Evolutionary conservation across 1,140 invertebrate genomes (phyloP).

Genomic region (Radopholus similis): DNA sequence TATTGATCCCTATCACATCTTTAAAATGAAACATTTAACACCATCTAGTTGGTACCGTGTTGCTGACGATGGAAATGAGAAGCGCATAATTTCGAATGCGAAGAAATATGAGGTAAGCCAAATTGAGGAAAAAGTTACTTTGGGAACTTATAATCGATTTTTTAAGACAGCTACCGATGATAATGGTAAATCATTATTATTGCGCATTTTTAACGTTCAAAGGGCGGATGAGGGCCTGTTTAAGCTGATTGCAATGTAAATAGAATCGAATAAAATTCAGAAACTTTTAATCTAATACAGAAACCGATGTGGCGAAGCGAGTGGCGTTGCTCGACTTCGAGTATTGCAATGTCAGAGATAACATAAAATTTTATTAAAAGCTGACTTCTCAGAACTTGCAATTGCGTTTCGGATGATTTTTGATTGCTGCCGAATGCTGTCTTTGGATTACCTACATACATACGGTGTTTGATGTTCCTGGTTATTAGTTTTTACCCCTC

Average conservation of each 20-base stretch:
- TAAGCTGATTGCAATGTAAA: conserved; percentile 17
- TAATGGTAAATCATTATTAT: conserved; percentile 3
- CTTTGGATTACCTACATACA: no score
- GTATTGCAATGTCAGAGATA: no score
- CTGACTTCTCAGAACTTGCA: no score
- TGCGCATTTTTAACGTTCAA: conserved; percentile 17
- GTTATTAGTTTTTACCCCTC: no score
- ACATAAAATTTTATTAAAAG: no score
- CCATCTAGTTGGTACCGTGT: conserved; percentile 9
- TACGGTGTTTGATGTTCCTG: no score
- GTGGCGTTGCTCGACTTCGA: conserved; percentile 2
- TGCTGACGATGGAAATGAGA: background rate
- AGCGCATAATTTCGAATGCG: conserved; percentile 6
- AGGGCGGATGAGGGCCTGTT: background rate
- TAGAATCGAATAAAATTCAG: background rate
- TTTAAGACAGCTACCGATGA: conserved; percentile 1
- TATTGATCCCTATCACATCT: background rate
- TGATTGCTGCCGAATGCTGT: no score
- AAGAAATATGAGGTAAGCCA: conserved; percentile 21
- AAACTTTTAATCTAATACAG: background rate
- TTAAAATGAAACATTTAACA: background rate
- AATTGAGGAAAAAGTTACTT: background rate
- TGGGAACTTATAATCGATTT: background rate
- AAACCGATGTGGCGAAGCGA: conserved; percentile 15
- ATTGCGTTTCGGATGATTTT: no score